Evolutionary conservation across 2,113 vertebrate genomes (phyloP).

Genomic region (Syrrhaptes paradoxus): DNA sequence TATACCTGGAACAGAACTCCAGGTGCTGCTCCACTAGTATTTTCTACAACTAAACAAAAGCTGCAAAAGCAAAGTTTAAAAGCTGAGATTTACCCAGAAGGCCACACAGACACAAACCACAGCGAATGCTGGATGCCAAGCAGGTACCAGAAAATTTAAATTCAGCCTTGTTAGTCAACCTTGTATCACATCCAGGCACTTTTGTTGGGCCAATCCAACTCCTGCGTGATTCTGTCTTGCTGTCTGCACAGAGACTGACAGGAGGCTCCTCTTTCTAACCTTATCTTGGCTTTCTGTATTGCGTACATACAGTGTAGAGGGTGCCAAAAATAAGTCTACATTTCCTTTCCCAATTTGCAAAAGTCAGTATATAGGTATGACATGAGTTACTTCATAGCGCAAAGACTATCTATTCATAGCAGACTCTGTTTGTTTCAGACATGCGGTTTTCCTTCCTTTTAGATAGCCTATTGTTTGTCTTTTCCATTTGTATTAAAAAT

Average conservation of each 20-base stretch:
- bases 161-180: background rate
- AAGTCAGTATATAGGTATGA: conserved; percentile 18
- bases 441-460: conserved; percentile 50
- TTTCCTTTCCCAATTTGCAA: conserved; percentile 43
- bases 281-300: background rate
- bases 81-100: background rate
- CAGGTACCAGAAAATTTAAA: background rate
- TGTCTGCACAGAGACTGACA: background rate
- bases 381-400: conserved; percentile 16
- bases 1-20: background rate
- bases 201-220: background rate
- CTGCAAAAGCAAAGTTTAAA: background rate
- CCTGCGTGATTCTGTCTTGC: background rate
- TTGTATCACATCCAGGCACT: background rate
- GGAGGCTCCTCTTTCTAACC: background rate
- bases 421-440: background rate
- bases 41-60: background rate
- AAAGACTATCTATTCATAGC: conserved; percentile 1
- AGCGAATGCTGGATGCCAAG: background rate
- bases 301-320: background rate
- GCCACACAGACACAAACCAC: background rate
- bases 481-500: conserved; percentile 59
- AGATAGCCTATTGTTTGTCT: conserved; percentile 45
- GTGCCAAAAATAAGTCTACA: conserved; percentile 33
- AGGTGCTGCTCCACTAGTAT: background rate